A percentile compares a stretch with the other conserved stretches of the same genome.
These are phyloP conservation scores for Thermophis baileyi DNA, from an alignment of 2,113 vertebrate genomes.

Conservation along the genomic window DNA sequence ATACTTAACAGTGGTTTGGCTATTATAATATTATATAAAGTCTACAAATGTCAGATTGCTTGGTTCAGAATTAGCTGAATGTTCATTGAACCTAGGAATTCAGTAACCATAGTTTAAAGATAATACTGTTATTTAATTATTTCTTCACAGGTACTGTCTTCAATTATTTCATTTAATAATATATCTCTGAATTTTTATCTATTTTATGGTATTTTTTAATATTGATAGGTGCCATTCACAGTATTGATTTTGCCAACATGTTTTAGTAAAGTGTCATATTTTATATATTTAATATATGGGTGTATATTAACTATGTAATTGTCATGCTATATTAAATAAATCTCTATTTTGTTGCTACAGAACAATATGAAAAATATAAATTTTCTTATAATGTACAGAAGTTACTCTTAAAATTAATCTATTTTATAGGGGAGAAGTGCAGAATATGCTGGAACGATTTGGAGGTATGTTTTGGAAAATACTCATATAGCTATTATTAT, in stretches of 20 bases:
- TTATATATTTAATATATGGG: background rate
- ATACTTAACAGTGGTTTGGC: background rate
- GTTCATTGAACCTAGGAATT: background rate
- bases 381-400: constrained; percentile 15
- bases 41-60: background rate
- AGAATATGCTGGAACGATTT: constrained; percentile 88
- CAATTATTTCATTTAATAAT: background rate
- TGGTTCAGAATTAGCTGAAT: background rate
- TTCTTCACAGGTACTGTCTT: background rate
- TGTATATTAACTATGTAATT: background rate
- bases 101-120: background rate
- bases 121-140: background rate
- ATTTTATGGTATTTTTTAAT: background rate
- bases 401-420: constrained; percentile 25
- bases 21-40: background rate
- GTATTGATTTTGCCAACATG: background rate
- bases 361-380: background rate
- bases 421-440: constrained; percentile 81
- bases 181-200: background rate
- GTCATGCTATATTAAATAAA: background rate
- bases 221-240: background rate
- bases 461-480: constrained; percentile 74
- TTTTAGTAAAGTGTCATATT: background rate
- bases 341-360: background rate
- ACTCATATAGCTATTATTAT: background rate